phyloP scores from a whole-genome alignment of 1,140 invertebrate genomes.

The Batillaria attramentaria region DNA sequence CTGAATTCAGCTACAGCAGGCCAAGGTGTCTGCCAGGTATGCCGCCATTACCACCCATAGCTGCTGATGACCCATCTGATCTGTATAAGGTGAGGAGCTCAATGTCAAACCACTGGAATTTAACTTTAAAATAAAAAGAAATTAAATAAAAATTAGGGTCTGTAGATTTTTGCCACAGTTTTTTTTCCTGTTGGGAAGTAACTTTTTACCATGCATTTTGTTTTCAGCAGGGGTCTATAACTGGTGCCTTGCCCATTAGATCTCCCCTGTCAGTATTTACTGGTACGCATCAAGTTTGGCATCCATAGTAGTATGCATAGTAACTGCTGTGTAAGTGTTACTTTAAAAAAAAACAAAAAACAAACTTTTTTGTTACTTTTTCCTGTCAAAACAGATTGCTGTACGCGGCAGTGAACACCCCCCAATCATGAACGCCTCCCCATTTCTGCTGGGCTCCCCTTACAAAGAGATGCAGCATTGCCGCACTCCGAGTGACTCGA shows the following conservation, averaged over 20 bases:
- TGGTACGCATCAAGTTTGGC: not conserved
- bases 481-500: not conserved
- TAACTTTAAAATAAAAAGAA: no score
- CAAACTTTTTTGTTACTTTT: not conserved
- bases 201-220: not conserved
- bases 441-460: not conserved
- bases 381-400: not conserved
- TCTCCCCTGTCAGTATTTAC: not conserved
- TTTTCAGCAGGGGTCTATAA: not conserved
- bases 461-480: not conserved
- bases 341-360: not conserved
- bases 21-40: not conserved
- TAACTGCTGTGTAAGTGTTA: not conserved
- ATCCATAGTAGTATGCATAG: not conserved
- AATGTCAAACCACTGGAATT: no score
- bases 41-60: not conserved
- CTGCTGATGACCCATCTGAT: not conserved
- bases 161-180: no score
- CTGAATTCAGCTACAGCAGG: conserved; percentile 3
- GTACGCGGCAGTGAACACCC: not conserved
- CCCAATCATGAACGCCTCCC: not conserved
- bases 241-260: not conserved
- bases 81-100: conserved; percentile 17
- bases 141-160: no score
- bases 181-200: no score